These are phyloP conservation scores for Metaphire vulgaris DNA, from an alignment of 1,140 invertebrate genomes.

Conservation along the genomic window DNA sequence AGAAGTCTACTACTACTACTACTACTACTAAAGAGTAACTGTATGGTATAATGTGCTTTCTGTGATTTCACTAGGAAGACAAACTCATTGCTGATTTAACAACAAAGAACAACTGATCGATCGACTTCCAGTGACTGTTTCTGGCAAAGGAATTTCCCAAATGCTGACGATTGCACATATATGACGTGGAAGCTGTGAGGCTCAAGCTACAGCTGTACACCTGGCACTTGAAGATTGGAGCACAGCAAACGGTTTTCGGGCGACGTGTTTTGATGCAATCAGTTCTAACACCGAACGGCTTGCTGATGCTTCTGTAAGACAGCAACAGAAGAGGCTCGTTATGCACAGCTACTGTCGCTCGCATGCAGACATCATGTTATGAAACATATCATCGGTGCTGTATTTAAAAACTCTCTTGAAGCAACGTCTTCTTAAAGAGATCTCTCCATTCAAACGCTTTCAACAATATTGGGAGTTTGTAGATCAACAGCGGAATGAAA, in stretches of 20 bases:
- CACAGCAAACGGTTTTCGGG: not conserved
- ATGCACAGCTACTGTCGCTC: conserved; percentile 11
- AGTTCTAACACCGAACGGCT: conserved; percentile 7
- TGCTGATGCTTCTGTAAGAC: not conserved
- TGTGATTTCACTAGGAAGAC: not conserved
- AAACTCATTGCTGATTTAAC: conserved; percentile 4
- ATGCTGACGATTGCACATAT: not conserved
- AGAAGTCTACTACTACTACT: no score
- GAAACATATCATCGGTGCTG: conserved; percentile 14
- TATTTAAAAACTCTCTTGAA: conserved; percentile 5
- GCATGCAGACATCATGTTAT: conserved; percentile 9
- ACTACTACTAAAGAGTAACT: no score
- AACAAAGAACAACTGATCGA: conserved; percentile 4
- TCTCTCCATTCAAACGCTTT: not conserved
- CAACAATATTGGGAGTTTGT: not conserved
- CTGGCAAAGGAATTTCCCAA: not conserved
- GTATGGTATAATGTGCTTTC: not conserved
- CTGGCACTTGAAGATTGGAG: conserved; percentile 9
- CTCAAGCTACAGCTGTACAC: conserved; percentile 10
- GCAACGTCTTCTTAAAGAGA: not conserved
- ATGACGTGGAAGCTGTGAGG: not conserved
- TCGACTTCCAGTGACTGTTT: conserved; percentile 12
- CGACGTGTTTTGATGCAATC: conserved; percentile 12
- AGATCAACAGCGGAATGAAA: not conserved
- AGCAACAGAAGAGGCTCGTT: not conserved